These are phyloP conservation scores for Darevskia nairensis DNA, from an alignment of 2,797 vertebrate genomes.

Conservation along the genomic window DNA sequence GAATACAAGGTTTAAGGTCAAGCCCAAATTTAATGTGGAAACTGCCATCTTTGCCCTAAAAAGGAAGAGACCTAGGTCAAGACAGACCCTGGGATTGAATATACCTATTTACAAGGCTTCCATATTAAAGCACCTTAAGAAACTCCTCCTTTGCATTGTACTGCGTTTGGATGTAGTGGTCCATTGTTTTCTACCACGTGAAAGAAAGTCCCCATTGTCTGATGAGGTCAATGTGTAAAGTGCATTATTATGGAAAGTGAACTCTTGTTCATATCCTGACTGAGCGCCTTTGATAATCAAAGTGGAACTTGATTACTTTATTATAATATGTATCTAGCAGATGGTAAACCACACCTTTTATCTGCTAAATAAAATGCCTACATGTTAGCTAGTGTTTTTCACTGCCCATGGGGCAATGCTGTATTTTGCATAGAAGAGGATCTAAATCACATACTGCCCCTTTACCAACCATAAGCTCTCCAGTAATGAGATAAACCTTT, in stretches of 20 bases:
- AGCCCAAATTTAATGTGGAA: neutral
- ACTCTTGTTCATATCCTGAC: neutral
- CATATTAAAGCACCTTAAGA: neutral
- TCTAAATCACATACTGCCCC: neutral
- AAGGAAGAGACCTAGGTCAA: neutral
- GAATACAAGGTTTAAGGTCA: neutral
- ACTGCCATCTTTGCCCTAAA: neutral
- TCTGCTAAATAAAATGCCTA: neutral
- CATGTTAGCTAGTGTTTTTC: neutral
- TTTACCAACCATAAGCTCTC: neutral
- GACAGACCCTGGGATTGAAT: neutral
- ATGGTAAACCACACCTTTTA: neutral
- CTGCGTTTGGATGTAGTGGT: neutral
- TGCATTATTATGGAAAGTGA: neutral
- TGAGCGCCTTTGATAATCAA: neutral
- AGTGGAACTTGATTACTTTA: neutral
- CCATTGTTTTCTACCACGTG: neutral
- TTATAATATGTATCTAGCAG: neutral
- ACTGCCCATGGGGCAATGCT: neutral
- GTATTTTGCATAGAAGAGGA: neutral
- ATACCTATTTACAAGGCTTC: neutral
- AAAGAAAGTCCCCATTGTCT: neutral
- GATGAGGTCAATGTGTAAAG: neutral
- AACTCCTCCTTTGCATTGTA: neutral
- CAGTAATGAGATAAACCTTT: neutral